Percentiles rank a stretch among this genome's conserved stretches.
phyloP scores from a whole-genome alignment of 37 sponge, comb jelly and placozoan species.

The Geodia barretti region DNA sequence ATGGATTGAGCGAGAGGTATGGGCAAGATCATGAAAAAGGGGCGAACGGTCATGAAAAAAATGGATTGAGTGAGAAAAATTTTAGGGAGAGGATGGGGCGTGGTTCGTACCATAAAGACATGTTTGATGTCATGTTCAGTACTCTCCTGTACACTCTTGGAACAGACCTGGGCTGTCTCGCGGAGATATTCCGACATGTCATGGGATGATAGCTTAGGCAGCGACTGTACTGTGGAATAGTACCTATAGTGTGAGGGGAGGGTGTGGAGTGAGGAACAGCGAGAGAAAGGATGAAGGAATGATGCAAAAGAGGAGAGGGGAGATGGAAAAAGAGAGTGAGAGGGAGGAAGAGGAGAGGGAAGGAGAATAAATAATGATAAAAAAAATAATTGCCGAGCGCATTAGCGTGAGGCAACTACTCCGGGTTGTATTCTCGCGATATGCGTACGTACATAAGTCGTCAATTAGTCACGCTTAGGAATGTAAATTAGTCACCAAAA shows the following conservation, averaged over 20 bases:
- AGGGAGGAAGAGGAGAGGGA: conserved; percentile 24
- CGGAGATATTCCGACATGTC: conserved; percentile 46
- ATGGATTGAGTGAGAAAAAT: too few relatives aligned
- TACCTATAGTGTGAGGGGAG: conserved; percentile 35
- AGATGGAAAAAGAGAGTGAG: conserved; percentile 13
- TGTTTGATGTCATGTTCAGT: not conserved
- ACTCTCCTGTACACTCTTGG: conserved; percentile 14
- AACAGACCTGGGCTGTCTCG: conserved; percentile 51
- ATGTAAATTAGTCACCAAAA: too few relatives aligned
- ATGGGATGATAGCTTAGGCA: conserved; percentile 25
- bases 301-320: conserved; percentile 1
- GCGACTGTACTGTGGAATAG: conserved; percentile 42
- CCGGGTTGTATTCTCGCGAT: too few relatives aligned
- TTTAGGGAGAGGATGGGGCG: not conserved
- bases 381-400: too few relatives aligned
- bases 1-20: too few relatives aligned
- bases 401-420: too few relatives aligned
- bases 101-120: not conserved
- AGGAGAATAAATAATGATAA: too few relatives aligned
- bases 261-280: conserved; percentile 17
- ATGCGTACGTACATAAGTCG: too few relatives aligned
- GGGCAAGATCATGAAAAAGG: too few relatives aligned
- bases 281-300: not conserved
- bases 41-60: too few relatives aligned
- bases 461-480: too few relatives aligned